phyloP scores from a whole-genome alignment of 2,888 invertebrate species.

The Pinctada fucata region DNA sequence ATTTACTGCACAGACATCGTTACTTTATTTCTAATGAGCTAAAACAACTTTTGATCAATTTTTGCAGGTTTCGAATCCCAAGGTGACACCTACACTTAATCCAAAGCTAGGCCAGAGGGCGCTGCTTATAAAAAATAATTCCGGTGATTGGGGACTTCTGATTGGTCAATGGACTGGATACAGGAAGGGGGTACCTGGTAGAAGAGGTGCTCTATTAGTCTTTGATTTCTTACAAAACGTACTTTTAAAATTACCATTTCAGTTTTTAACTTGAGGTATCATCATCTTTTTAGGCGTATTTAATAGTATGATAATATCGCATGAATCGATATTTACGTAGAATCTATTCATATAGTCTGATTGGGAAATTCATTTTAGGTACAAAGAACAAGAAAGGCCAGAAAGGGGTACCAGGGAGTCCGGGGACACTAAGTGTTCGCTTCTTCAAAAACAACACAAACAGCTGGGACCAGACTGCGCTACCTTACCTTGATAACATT shows the following conservation, averaged over 20 bases:
- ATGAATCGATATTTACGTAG: too few relatives aligned
- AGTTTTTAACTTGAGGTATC: too few relatives aligned
- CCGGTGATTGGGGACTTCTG: constrained; percentile 78
- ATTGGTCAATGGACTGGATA: constrained; percentile 78
- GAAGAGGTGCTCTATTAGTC: constrained; percentile 55
- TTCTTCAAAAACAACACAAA: constrained; percentile 62
- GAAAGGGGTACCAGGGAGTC: constrained; percentile 71
- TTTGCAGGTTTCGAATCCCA: constrained; percentile 58
- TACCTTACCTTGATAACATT: constrained; percentile 59
- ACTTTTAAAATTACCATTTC: too few relatives aligned
- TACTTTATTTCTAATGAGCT: too few relatives aligned
- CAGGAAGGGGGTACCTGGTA: constrained; percentile 71
- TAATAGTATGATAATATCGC: too few relatives aligned
- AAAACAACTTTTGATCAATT: not conserved
- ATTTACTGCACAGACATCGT: too few relatives aligned
- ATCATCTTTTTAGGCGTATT: too few relatives aligned
- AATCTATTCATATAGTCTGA: too few relatives aligned
- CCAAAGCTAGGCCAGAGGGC: constrained; percentile 77
- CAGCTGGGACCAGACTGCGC: constrained; percentile 57
- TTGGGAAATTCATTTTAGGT: constrained; percentile 40
- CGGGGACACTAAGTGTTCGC: constrained; percentile 68
- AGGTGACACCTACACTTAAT: constrained; percentile 74
- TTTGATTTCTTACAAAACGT: too few relatives aligned
- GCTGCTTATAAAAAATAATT: constrained; percentile 77
- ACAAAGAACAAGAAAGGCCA: constrained; percentile 59